phyloP scores from a whole-genome alignment of 2,888 invertebrate genomes.

The Melanophora roralis region DNA sequence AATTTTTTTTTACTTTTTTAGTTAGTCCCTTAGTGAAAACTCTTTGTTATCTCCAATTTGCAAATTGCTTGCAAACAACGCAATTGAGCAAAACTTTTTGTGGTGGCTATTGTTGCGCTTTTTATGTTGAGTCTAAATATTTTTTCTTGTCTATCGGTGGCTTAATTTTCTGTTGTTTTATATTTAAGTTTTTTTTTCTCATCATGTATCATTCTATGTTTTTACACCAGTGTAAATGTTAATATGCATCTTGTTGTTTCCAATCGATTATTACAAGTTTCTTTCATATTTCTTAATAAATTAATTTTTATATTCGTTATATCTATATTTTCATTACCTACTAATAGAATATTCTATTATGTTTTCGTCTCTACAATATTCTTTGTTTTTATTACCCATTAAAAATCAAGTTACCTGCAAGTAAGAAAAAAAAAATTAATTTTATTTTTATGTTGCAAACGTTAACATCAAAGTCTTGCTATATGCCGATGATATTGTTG shows the following conservation, averaged over 20 bases:
- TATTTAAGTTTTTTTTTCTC: not conserved
- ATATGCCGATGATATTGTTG: no score
- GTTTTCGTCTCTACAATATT: not conserved
- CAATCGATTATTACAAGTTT: not conserved
- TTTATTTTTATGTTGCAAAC: not conserved
- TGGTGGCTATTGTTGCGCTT: not conserved
- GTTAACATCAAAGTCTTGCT: no score
- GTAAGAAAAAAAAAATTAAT: not conserved
- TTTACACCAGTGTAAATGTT: not conserved
- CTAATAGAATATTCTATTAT: slow-evolving; percentile 4
- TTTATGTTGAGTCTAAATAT: not conserved
- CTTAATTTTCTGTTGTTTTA: not conserved
- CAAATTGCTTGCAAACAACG: not conserved
- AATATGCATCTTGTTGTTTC: not conserved
- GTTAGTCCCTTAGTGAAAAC: not conserved
- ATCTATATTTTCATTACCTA: slow-evolving; percentile 8
- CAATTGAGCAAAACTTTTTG: not conserved
- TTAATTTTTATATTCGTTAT: not conserved
- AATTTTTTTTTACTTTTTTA: not conserved
- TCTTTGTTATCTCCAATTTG: not conserved
- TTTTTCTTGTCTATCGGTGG: slow-evolving; percentile 2
- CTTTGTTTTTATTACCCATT: not conserved
- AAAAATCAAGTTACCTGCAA: slow-evolving; percentile 16
- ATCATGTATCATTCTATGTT: slow-evolving; percentile 21
- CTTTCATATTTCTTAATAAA: not conserved